These are phyloP conservation scores for Aromia moschata DNA, from an alignment of 2,888 invertebrate genomes.

Conservation along the genomic window DNA sequence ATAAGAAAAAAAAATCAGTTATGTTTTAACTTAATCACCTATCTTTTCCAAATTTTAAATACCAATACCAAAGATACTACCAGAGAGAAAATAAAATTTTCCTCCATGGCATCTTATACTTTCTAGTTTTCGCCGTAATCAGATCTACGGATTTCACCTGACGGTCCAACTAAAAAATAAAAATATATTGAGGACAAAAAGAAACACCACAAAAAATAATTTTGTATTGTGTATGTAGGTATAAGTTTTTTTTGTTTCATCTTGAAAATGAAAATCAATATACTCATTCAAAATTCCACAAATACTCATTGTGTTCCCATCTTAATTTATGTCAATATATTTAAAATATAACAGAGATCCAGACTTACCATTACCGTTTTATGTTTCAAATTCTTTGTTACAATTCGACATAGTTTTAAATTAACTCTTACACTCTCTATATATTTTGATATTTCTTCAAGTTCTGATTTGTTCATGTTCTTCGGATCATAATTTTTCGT, in stretches of 20 bases:
- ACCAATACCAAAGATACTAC: slow-evolving; percentile 29
- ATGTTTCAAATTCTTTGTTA: slow-evolving; percentile 29
- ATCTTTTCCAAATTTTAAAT: slow-evolving; percentile 14
- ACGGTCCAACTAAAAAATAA: slow-evolving; percentile 63
- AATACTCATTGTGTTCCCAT: no score
- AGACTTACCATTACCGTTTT: slow-evolving; percentile 41
- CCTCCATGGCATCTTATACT: slow-evolving; percentile 42
- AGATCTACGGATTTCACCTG: slow-evolving; percentile 65
- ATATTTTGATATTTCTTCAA: slow-evolving; percentile 31
- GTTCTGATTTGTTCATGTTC: no score
- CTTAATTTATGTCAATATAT: no score
- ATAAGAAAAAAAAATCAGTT: no score
- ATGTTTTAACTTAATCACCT: no score
- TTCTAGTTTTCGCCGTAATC: slow-evolving; percentile 55
- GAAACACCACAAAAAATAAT: no score
- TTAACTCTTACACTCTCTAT: slow-evolving; percentile 31
- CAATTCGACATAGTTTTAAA: slow-evolving; percentile 26
- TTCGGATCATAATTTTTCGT: slow-evolving; percentile 61
- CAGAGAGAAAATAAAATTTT: slow-evolving; percentile 39
- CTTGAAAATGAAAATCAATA: no score
- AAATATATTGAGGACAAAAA: no score
- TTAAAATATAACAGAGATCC: no score
- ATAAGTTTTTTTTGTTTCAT: no score
- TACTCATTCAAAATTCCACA: no score
- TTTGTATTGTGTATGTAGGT: no score